Evolutionary conservation across 2,888 invertebrate species (phyloP).

Genomic region (Drosophila hamatofila): DNA sequence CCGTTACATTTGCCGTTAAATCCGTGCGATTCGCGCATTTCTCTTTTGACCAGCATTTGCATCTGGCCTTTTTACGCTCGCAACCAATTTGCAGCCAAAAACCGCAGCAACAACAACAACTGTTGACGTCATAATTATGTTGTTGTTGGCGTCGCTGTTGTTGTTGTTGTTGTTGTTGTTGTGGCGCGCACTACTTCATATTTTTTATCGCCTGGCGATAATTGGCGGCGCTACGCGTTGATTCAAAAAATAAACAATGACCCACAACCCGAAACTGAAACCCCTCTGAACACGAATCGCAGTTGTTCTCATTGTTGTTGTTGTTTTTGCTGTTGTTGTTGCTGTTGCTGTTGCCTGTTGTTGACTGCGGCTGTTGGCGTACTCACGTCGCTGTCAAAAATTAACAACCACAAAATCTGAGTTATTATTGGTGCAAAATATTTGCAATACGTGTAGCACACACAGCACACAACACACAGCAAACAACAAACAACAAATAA

Average conservation of each 20-base stretch:
- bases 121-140: conserved; percentile 70
- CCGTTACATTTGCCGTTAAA: conserved; percentile 48
- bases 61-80: conserved; percentile 56
- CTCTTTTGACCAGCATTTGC: conserved; percentile 31
- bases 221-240: conserved; percentile 70
- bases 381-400: conserved; percentile 72
- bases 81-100: conserved; percentile 36
- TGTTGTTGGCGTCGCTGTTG: conserved; percentile 7
- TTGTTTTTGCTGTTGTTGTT: conserved; percentile 13
- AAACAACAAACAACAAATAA: conserved; percentile 24
- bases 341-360: conserved; percentile 28
- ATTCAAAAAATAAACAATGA: conserved; percentile 71
- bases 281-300: conserved; percentile 9
- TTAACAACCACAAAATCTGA: conserved; percentile 76
- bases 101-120: conserved; percentile 38
- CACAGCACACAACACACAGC: conserved; percentile 13
- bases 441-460: conserved; percentile 44
- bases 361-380: conserved; percentile 66
- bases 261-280: conserved; percentile 45
- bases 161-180: conserved; percentile 17
- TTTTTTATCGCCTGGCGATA: conserved; percentile 69
- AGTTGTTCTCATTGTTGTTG: conserved; percentile 29
- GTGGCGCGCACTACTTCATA: conserved; percentile 45
- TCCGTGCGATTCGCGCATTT: conserved; percentile 35
- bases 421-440: conserved; percentile 69